These are phyloP conservation scores for Noctua janthe DNA, from an alignment of 2,888 invertebrate species.

Conservation along the genomic window DNA sequence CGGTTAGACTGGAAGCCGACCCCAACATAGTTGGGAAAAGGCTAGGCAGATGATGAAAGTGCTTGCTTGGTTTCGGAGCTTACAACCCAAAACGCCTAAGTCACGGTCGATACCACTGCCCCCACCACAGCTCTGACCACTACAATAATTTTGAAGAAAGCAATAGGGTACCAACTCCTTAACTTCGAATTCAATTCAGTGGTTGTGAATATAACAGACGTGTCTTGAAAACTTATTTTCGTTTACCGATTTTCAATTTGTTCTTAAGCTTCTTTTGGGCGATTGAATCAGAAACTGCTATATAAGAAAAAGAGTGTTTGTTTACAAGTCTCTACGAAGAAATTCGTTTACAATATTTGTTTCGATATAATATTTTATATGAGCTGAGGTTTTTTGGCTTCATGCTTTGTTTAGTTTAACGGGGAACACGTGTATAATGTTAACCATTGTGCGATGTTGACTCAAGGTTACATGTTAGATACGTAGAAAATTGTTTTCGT, in stretches of 20 bases:
- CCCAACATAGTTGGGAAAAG: too few species aligned
- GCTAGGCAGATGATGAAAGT: too few species aligned
- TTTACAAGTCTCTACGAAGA: constrained; percentile 23
- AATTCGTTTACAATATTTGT: constrained; percentile 23
- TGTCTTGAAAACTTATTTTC: constrained; percentile 64
- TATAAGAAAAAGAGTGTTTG: constrained; percentile 31
- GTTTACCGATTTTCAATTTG: constrained; percentile 66
- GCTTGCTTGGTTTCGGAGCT: background rate
- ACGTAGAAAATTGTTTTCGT: constrained; percentile 27
- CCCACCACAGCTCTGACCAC: background rate
- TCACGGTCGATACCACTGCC: accelerated
- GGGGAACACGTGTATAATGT: constrained; percentile 6
- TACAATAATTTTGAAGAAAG: constrained; percentile 37
- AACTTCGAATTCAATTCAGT: constrained; percentile 51
- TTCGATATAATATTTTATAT: constrained; percentile 33
- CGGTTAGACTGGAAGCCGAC: too few species aligned
- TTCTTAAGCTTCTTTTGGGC: constrained; percentile 51
- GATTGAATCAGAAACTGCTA: constrained; percentile 53
- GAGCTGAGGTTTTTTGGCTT: constrained; percentile 2
- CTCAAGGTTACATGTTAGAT: constrained; percentile 13
- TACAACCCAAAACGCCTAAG: background rate
- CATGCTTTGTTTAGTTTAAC: constrained; percentile 17
- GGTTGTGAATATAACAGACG: constrained; percentile 56
- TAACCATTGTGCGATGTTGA: background rate
- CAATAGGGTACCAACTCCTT: constrained; percentile 41